Conservation (phyloP, 2,113 vertebrate genomes). For the Synodontis membranacea region DNA sequence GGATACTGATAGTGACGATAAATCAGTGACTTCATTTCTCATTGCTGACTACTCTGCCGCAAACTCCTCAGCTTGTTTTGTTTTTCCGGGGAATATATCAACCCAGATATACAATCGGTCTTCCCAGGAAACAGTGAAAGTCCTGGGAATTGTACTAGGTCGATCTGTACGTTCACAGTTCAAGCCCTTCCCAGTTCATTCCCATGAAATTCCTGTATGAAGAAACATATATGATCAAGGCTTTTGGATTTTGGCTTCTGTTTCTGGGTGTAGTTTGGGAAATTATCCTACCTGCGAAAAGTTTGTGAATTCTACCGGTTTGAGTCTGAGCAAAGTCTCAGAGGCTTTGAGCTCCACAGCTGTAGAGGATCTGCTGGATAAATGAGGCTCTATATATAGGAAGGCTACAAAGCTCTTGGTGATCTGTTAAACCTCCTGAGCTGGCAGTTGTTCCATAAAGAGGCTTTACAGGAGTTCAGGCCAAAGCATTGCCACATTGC, state of each 20-base stretch:
- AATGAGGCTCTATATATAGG: conserved; percentile 69
- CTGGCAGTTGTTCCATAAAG: conserved; percentile 66
- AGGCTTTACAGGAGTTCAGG: conserved; percentile 60
- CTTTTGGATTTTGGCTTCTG: background rate
- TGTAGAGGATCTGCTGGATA: conserved; percentile 37
- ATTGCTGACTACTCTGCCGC: background rate
- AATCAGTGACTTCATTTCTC: background rate
- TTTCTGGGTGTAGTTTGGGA: background rate
- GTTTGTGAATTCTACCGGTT: conserved; percentile 62
- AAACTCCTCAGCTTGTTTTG: background rate
- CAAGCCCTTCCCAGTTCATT: background rate
- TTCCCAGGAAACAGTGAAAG: background rate
- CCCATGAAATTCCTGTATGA: background rate
- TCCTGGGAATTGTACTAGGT: background rate
- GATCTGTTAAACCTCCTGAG: conserved; percentile 53
- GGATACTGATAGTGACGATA: background rate
- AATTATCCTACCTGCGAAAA: conserved; percentile 24
- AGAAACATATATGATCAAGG: background rate
- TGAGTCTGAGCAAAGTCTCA: conserved; percentile 25
- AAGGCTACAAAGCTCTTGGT: conserved; percentile 60
- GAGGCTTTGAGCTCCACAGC: background rate
- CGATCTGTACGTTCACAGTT: background rate
- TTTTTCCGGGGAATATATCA: background rate
- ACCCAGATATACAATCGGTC: no score
- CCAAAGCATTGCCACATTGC: conserved; percentile 36